Base-by-base conservation (phyloP, 2,888 invertebrate genomes). In the Bombylius discolor region DNA sequence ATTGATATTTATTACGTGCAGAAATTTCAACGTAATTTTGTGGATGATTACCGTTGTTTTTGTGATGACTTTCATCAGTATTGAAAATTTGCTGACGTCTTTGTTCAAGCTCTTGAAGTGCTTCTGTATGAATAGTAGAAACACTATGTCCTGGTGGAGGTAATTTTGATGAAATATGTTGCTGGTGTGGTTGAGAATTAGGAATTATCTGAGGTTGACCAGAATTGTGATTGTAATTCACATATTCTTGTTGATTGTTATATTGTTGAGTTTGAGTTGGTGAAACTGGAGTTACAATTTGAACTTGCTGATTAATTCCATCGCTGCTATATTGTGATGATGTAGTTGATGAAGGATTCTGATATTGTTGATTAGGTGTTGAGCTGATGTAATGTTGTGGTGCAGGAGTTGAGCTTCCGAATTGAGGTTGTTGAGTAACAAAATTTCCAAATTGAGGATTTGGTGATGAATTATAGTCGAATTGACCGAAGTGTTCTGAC, bases 111-210 rank as follows among this genome's bases (percentile, higher is more conserved):
- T 73, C 71, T 52, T 68, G 68, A 56, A 74, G 70, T 13, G 71
- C 74, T 61, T 74, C 73, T 34, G 71, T 69, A 54, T 73, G 73
- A 47, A 66, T 66, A 4, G 70, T 74, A 23, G 74, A 74, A 5
- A 74, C 74, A 53, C 73, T 69, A 34, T 61, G 60, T n/a, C 62
- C 62, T 4, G 59, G 60, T 9, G 56, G 51, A 12, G 57, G 58
- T 1, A 59, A 14, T 8, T 58, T 58, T 50, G 52, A 53, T 11
- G 49, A 52, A 39, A 49, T 33, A n/a, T 51, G 3, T 13, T 5
- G 11, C 12, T 14, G 42, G 5, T 23, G 13, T n/a, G 71, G 70
- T 46, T 70, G 68, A 9, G 63, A 68, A 60, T 64, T 66, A 45
- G 63, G 62, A 31, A 65, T 58, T 7, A 66, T 59, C 46, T 69